A percentile compares a stretch with the other conserved stretches of the same genome.
These are phyloP conservation scores for Eublepharis macularius DNA, from an alignment of 2,113 vertebrate genomes.

Conservation along the genomic window DNA sequence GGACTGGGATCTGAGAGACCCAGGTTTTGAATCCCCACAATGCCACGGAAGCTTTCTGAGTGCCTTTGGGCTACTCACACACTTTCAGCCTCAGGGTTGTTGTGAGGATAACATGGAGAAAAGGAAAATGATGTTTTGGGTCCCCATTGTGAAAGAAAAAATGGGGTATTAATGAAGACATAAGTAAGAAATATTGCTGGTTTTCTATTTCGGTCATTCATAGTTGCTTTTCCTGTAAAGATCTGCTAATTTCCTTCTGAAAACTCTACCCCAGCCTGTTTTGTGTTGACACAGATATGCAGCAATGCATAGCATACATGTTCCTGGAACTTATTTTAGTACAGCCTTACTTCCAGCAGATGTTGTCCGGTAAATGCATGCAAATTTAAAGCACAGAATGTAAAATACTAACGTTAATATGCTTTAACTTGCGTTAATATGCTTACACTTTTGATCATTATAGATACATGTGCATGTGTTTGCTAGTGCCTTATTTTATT, in stretches of 20 bases:
- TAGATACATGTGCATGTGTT: not conserved
- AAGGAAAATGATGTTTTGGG: no score
- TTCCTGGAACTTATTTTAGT: conserved; percentile 10
- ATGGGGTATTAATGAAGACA: no score
- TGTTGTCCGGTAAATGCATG: conserved; percentile 4
- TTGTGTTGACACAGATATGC: conserved; percentile 28
- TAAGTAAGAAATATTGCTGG: not conserved
- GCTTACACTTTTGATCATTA: not conserved
- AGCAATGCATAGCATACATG: conserved; percentile 28
- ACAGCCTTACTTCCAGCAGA: conserved; percentile 32
- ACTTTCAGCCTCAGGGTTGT: no score
- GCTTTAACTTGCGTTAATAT: not conserved
- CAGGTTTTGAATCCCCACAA: no score
- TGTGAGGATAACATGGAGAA: no score
- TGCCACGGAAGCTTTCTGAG: no score
- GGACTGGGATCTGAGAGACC: no score
- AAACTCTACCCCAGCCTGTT: not conserved
- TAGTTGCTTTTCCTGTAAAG: conserved; percentile 18
- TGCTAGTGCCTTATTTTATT: no score
- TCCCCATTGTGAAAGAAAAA: no score
- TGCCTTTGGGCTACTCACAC: no score
- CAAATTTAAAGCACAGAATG: conserved; percentile 25
- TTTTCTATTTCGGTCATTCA: conserved; percentile 16
- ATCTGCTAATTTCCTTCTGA: conserved; percentile 41
- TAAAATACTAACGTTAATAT: not conserved